Evolutionary conservation across 2,797 vertebrate species (phyloP).

Genomic region (Coreius guichenoti): DNA sequence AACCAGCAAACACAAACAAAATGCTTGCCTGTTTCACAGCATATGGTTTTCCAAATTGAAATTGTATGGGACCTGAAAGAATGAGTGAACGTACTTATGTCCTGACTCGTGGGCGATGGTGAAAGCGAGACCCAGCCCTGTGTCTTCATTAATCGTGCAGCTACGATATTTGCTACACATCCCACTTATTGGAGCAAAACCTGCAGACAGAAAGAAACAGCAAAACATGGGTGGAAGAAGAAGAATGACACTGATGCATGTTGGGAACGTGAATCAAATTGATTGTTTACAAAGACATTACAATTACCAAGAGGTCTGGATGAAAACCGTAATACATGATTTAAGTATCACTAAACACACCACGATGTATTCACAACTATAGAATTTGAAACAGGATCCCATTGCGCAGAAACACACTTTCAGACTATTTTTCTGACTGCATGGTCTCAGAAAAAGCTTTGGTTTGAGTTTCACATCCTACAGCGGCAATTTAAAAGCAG

Average conservation of each 20-base stretch:
- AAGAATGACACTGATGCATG: not conserved
- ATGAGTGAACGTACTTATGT: conserved; percentile 88
- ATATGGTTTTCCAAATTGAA: conserved; percentile 48
- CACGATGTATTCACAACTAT: not conserved
- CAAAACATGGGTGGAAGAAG: not conserved
- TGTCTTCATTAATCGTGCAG: conserved; percentile 98
- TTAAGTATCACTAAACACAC: conserved; percentile 7
- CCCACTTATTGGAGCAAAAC: conserved; percentile 97
- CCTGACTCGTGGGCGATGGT: conserved; percentile 98
- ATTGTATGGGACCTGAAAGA: not conserved
- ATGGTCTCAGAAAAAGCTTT: conserved; percentile 4
- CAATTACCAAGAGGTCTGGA: not conserved
- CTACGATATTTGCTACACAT: conserved; percentile 99
- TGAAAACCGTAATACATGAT: not conserved
- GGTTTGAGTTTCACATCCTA: conserved; percentile 47
- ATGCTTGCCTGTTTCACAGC: conserved; percentile 51
- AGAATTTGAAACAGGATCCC: not conserved
- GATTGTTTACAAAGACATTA: not conserved
- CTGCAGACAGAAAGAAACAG: conserved; percentile 69
- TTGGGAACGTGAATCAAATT: not conserved
- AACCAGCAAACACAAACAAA: conserved; percentile 66
- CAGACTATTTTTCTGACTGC: not conserved
- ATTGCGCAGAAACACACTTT: conserved; percentile 2
- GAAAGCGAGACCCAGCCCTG: conserved; percentile 94
- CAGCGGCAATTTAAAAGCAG: conserved; percentile 29